Evolutionary conservation across 2,888 invertebrate genomes (phyloP), one percentile per base, ranked within the genome.

Genomic region (Euplexia lucipara): DNA sequence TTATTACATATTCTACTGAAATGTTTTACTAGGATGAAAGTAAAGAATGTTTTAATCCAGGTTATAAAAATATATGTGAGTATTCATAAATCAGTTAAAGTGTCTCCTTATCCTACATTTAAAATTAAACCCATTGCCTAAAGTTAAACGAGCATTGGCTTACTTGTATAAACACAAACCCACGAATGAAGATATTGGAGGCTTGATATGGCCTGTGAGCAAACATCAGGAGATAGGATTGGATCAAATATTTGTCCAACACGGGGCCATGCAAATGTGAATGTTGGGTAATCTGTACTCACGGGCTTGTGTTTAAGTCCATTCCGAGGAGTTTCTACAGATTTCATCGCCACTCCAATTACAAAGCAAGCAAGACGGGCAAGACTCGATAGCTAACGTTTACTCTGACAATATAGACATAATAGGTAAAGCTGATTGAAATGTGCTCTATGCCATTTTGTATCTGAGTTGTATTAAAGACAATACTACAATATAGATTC

Each of bases 181-280:
- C 63, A 80, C 77, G 70, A 79, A 81, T 80, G 75, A 82, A 85
- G 82, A 81, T 79, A 78, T 77, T 61, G 16, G 59, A 59, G 83
- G 75, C 85, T 82, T 80, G 76, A 81, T 79, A 78, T 80, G 84
- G 78, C 72, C 70, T 62, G 52, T 63, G 58, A 39, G 78, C 84
- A 86, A 86, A 86, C 80, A 85, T 60, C 67, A 66, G 52, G 67
- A 75, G 79, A 79, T 79, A 49, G 68, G 81, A 86, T 85, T 82
- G 81, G 83, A 82, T 81, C 85, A 80, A 86, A 86, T 85, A 86
- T 87, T 87, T 79, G 83, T 68, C 32, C 52, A 73, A 74, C 71
- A 77, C 66, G 57, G 67, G 63, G 78, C 65, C 66, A 78, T 79
- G 78, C 70, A 78, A 78, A 84, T 81, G 75, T 70, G 75, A 62